phyloP scores from a whole-genome alignment of 2,888 invertebrate species.

The Trissolcus japonicus region DNA sequence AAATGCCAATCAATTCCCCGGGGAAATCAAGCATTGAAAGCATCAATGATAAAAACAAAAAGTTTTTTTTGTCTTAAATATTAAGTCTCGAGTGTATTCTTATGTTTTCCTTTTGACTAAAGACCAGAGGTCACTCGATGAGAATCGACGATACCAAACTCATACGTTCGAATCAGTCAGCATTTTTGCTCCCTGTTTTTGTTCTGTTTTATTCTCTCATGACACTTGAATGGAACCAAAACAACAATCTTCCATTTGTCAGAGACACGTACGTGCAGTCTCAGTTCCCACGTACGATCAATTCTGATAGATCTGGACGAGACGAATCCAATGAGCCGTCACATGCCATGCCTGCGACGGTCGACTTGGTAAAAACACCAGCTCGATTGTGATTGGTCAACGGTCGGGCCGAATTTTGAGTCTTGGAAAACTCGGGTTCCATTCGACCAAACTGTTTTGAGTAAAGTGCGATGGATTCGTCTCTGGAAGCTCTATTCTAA shows the following conservation, averaged over 20 bases:
- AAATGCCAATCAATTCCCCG: conserved; percentile 27
- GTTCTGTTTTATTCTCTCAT: background rate
- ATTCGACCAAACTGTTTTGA: conserved; percentile 7
- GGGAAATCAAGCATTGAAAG: conserved; percentile 35
- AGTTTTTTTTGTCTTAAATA: conserved; percentile 32
- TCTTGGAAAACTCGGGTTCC: conserved; percentile 6
- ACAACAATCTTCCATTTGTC: background rate
- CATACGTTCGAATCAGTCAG: background rate
- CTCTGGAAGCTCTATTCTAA: conserved; percentile 18
- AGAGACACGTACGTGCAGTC: conserved; percentile 41
- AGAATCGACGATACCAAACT: no score
- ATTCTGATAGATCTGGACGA: conserved; percentile 11
- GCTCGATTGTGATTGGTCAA: background rate
- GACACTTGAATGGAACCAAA: background rate
- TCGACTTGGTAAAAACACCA: background rate
- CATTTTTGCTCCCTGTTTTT: background rate
- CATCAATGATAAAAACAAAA: conserved; percentile 14
- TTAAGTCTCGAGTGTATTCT: conserved; percentile 32
- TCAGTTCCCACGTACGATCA: conserved; percentile 4
- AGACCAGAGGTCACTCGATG: conserved; percentile 5
- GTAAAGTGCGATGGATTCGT: conserved; percentile 26
- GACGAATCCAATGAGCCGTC: conserved; percentile 48
- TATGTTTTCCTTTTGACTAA: conserved; percentile 17
- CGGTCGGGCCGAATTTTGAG: background rate
- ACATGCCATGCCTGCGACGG: conserved; percentile 1